Evolutionary conservation across 1,140 invertebrate species (phyloP), one percentile per base, ranked within the genome.

Genomic region (Dryas iulia): DNA sequence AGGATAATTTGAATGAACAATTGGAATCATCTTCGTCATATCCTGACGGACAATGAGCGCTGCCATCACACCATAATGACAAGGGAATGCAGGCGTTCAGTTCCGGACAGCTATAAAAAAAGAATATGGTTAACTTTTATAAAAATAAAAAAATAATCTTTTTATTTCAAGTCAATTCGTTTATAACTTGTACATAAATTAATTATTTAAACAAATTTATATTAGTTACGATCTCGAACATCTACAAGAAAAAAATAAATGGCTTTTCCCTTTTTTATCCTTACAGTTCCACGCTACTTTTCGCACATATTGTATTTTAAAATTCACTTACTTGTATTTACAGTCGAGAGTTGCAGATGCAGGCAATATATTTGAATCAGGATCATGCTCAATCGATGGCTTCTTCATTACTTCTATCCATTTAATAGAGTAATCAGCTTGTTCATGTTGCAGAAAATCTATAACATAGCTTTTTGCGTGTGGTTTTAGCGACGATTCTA

Each of bases 51-150:
- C 97, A 97, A 86, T 97, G 96, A 28, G 94, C 91, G 73, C 94
- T 94, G 35, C 97, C 97, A 86, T 98, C 97, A 85, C 97, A 98
- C 96, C 97, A 98, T 30, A 98, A 90, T 53, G 94, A 94, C 4
- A 95, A 92, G 72, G 95, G 96, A 68, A 98, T 98, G 83, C 97
- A 98, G 21, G 97, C 97, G 79, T 97, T 96, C 66, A 98, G 91
- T 86, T 98, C 97, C 7, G 97, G 97, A 87, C 97, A 98, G 82
- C 96, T 91, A 75, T 71, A 70, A 79, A 75, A 72, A 62, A 72
- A 61, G 74, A 71, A 74, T 62, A 64, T 21, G 5, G 31, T 63
- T n/a, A 30, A 1, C 18, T 7, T 30, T 56, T 26, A 6, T 31
- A 5, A 30, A 35, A 3, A 33, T 12, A 64, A 24, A 33, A 25